phyloP scores from a whole-genome alignment of 2,113 vertebrate species.

The Hucho hucho region DNA sequence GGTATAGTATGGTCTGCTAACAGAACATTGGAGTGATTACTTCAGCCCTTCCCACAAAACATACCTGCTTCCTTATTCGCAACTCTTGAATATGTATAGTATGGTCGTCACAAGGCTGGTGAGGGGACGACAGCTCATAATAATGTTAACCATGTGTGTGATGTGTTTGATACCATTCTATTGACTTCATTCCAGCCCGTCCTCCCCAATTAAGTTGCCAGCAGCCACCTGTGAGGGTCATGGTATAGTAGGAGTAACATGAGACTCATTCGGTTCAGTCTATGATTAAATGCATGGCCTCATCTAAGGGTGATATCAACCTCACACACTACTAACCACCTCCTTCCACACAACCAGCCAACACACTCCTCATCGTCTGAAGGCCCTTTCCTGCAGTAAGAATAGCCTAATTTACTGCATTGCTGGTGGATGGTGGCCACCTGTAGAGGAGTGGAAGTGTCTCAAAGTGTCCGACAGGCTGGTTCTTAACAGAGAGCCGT shows the following conservation, averaged over 20 bases:
- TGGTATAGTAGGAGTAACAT: conserved; percentile 32
- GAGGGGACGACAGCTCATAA: too few species aligned
- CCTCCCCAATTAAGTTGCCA: too few species aligned
- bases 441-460: conserved; percentile 55
- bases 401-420: conserved; percentile 43
- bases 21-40: neutral
- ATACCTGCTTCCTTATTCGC: too few species aligned
- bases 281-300: conserved; percentile 22
- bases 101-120: too few species aligned
- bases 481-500: conserved; percentile 15
- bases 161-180: too few species aligned
- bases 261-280: conserved; percentile 8
- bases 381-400: conserved; percentile 28
- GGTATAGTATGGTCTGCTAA: neutral
- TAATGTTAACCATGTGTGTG: too few species aligned
- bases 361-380: conserved; percentile 2
- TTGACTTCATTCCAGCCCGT: too few species aligned
- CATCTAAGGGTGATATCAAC: conserved; percentile 11
- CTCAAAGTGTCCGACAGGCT: conserved; percentile 31
- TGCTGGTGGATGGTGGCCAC: conserved; percentile 49
- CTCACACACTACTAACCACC: neutral
- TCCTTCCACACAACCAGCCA: neutral
- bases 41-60: neutral
- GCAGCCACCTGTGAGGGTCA: conserved; percentile 10
- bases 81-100: conserved; percentile 12